Conservation (phyloP, 2,113 vertebrate genomes). For the Phasianus colchicus region DNA sequence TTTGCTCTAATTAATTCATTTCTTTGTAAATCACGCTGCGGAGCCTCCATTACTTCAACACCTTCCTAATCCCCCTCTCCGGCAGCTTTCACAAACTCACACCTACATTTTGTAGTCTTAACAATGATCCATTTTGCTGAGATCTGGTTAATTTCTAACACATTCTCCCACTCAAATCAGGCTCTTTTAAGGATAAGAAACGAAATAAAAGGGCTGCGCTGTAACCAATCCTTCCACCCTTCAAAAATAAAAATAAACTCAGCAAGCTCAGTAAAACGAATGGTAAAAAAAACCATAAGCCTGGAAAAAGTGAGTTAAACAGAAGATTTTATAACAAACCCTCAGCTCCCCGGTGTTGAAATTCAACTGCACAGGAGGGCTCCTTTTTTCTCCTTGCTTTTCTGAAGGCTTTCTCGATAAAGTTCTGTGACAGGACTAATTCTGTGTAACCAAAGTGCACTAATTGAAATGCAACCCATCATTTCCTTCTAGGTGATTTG, state of each 20-base stretch:
- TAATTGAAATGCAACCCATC: slow-evolving; percentile 60
- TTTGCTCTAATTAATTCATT: slow-evolving; percentile 60
- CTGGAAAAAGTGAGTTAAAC: slow-evolving; percentile 46
- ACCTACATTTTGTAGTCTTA: slow-evolving; percentile 47
- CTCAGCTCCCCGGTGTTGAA: slow-evolving; percentile 5
- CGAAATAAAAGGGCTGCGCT: slow-evolving; percentile 46
- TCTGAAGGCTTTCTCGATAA: slow-evolving; percentile 9
- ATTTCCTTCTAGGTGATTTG: slow-evolving; percentile 62
- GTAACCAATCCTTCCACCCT: slow-evolving; percentile 45
- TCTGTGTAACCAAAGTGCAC: slow-evolving; percentile 22
- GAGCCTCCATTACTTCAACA: slow-evolving; percentile 49
- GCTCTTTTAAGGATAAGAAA: slow-evolving; percentile 36
- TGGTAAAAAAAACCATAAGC: neutral
- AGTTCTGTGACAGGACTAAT: slow-evolving; percentile 47
- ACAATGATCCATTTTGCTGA: slow-evolving; percentile 38
- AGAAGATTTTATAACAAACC: slow-evolving; percentile 43
- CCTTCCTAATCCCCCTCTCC: slow-evolving; percentile 28
- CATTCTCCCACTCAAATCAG: slow-evolving; percentile 37
- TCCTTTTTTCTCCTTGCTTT: slow-evolving; percentile 10
- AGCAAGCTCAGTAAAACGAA: slow-evolving; percentile 36
- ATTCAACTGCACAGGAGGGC: slow-evolving; percentile 30
- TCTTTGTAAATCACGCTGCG: slow-evolving; percentile 44
- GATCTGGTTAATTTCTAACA: slow-evolving; percentile 35
- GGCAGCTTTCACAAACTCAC: slow-evolving; percentile 41
- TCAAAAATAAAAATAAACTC: slow-evolving; percentile 52